Evolutionary conservation across 2,113 vertebrate species (phyloP).

Genomic region (Meleagris gallopavo): DNA sequence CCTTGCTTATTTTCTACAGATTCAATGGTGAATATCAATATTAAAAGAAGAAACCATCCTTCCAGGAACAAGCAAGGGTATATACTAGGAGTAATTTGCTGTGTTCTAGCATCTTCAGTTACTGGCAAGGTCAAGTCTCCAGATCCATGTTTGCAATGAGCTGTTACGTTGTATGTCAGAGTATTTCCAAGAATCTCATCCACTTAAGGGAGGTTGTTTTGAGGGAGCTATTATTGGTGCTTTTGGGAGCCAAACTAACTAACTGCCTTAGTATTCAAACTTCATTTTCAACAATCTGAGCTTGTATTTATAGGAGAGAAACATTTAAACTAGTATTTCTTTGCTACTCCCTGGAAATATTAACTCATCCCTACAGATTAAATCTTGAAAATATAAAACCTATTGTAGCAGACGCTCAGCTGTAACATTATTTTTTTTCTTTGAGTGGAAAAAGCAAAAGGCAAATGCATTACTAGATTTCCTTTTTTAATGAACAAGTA

Average conservation of each 20-base stretch:
- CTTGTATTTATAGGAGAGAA: conserved; percentile 29
- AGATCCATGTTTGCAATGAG: conserved; percentile 5
- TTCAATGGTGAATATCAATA: not conserved
- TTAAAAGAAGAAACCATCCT: not conserved
- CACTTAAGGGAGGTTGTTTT: conserved; percentile 44
- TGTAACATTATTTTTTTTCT: not conserved
- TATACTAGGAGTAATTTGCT: not conserved
- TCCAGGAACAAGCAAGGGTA: not conserved
- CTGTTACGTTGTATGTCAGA: conserved; percentile 1
- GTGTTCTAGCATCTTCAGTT: conserved; percentile 21
- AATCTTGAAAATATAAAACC: conserved; percentile 3
- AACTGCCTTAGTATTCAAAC: conserved; percentile 40
- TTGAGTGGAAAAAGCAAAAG: not conserved
- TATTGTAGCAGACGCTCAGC: not conserved
- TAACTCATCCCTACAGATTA: conserved; percentile 38
- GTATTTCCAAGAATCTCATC: conserved; percentile 56
- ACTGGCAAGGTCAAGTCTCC: conserved; percentile 6
- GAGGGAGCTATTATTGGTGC: conserved; percentile 47
- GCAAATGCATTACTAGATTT: not conserved
- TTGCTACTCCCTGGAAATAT: conserved; percentile 32
- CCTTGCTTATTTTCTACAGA: not conserved
- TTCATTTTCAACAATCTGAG: conserved; percentile 44
- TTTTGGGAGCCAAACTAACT: conserved; percentile 59
- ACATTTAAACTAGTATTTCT: not conserved
- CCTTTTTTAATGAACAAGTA: not conserved